Evolutionary conservation across 2,888 invertebrate genomes (phyloP), one percentile per base, ranked within the genome.

Genomic region (Malthinus seriepunctatus): DNA sequence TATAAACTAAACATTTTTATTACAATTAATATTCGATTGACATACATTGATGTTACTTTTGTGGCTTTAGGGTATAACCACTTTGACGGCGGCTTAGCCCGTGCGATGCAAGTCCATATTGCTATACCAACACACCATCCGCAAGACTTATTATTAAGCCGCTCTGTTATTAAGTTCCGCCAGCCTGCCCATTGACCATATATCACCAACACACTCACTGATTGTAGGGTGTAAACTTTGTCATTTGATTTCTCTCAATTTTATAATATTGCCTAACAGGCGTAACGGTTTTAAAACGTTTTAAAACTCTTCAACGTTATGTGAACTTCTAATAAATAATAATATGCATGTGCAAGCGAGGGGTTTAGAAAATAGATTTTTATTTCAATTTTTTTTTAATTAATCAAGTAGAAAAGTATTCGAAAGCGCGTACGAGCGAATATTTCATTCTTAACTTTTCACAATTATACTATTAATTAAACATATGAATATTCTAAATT

Each of bases 121-220:
- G 64, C 59, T 51, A 61, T 61, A 61, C 61, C 61, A 61, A 61
- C 61, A 50, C 50, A 61, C 61, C 57, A 54, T 46, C 61, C 61
- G 35, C 55, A 70, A 73, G 74, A 74, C 67, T 69, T 73, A 71
- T 76, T 75, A 74, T 74, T 74, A 73, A 52, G 72, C 77, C 77
- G 77, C 77, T 76, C 77, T 77, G 76, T 77, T 77, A 77, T 77
- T 77, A 77, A 71, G 72, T 72, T 68, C 76, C 75, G 73, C 69
- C 75, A 71, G 71, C 71, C 76, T 69, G 75, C 76, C 77, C 75
- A 75, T 72, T 74, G 75, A 71, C 76, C 77, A 77, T 77, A 77
- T 74, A 76, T 76, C 76, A 76, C 76, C 71, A 71, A 71, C 71
- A 71, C 73, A 70, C 72, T 69, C 69, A 67, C 62, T 73, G 75